phyloP scores from a whole-genome alignment of 2,888 invertebrate genomes.

The Galerucella nymphaeae region DNA sequence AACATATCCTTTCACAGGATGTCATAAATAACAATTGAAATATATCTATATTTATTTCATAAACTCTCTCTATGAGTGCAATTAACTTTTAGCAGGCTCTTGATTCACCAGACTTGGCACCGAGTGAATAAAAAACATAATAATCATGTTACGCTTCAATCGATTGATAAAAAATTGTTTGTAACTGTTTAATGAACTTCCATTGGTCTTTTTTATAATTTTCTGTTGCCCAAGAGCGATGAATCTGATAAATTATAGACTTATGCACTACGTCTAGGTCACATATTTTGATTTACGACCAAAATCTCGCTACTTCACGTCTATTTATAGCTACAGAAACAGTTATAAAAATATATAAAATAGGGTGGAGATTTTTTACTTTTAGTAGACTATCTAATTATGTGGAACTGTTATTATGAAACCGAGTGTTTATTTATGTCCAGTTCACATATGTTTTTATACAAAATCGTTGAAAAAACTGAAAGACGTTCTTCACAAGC shows the following conservation, averaged over 20 bases:
- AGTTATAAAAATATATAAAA: not conserved
- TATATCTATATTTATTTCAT: too few relatives aligned
- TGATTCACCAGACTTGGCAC: too few relatives aligned
- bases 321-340: conserved; percentile 4
- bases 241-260: not conserved
- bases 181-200: not conserved
- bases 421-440: too few relatives aligned
- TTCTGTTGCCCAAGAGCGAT: not conserved
- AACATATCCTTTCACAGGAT: not conserved
- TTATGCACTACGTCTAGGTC: not conserved
- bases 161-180: not conserved
- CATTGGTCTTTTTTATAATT: not conserved
- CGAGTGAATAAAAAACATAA: not conserved
- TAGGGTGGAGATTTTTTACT: not conserved
- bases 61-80: too few relatives aligned
- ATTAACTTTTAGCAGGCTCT: too few relatives aligned
- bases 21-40: not conserved
- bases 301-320: not conserved
- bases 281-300: not conserved
- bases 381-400: not conserved
- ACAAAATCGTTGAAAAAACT: not conserved
- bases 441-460: not conserved
- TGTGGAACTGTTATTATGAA: not conserved
- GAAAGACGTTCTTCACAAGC: not conserved
- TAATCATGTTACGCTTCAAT: not conserved